Evolutionary conservation across 1,140 invertebrate genomes (phyloP), one percentile per base, ranked within the genome.

Genomic region (Drosophila jambulina): DNA sequence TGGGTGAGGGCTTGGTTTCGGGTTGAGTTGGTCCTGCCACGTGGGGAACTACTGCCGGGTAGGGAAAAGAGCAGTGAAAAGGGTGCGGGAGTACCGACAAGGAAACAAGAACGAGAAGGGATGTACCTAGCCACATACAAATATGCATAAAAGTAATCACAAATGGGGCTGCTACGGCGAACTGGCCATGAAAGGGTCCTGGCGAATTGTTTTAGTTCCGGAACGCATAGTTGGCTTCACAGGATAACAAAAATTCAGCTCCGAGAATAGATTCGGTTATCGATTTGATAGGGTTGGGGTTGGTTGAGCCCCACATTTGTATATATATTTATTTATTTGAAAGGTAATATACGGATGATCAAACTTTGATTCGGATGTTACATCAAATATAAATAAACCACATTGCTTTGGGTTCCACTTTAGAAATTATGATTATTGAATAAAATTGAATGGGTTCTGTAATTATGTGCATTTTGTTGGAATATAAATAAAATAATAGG

Each of bases 71-170:
- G 27, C n/a, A 15, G 19, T 3, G 21, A 36, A 36, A 54, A 54
- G 51, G 51, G 51, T 54, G 51, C 19, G 7, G 10, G 27, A 36
- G 32, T 36, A 17, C 19, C 29, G 19, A 9, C 9, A 23, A n/a
- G 21, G 13, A 10, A 36, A 23, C 8, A 15, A 34, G 32, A 23
- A 21, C 15, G 9, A 34, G 13, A 21, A 17, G 32, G 53, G 53
- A 38, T 56, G 23, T 43, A 13, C 15, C 9, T 38, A 67, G n/a
- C 25, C 54, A 40, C 43, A 68, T 38, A 77, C 63, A 76, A 76
- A 75, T 78, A 78, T 78, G 75, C 75, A 78, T 78, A 71, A 78
- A 78, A 78, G 75, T 70, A 78, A 78, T 78, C 64, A 78, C 34
- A 70, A 78, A 42, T 61, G 61, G 61, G 61, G 27, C 61, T 42